These are phyloP conservation scores for Megatriorchis doriae DNA, from an alignment of 2,113 vertebrate species.

Conservation along the genomic window DNA sequence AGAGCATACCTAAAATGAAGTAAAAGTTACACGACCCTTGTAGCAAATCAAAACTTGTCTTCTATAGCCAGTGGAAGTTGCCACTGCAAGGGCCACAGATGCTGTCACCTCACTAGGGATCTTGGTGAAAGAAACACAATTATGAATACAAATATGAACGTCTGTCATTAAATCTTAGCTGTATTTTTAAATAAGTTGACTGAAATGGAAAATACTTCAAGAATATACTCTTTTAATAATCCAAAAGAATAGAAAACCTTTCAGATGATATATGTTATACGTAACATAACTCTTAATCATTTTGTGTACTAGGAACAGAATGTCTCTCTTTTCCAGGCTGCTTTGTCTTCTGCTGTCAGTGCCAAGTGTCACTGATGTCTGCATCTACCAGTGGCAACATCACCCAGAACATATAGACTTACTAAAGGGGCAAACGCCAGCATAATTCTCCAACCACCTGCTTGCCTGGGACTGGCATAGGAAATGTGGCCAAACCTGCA, in stretches of 20 bases:
- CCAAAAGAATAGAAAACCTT: neutral
- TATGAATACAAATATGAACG: neutral
- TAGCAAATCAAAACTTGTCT: neutral
- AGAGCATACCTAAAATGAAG: neutral
- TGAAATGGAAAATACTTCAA: neutral
- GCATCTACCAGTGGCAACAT: neutral
- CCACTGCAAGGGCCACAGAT: neutral
- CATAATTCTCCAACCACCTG: slow-evolving; percentile 4
- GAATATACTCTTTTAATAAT: neutral
- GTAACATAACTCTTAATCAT: neutral
- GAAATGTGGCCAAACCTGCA: neutral
- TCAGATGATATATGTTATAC: neutral
- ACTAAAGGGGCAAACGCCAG: neutral
- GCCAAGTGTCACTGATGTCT: neutral
- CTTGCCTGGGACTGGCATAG: neutral
- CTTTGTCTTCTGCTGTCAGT: neutral
- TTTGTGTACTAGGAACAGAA: neutral
- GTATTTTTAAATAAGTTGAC: neutral
- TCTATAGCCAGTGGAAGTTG: neutral
- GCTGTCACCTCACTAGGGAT: neutral
- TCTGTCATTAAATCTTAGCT: neutral
- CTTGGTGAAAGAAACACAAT: neutral
- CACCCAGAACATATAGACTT: neutral
- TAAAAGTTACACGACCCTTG: neutral
- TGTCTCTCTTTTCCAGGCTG: neutral